Evolutionary conservation across 2,888 invertebrate genomes (phyloP).

Genomic region (Drosophila imparisetae): DNA sequence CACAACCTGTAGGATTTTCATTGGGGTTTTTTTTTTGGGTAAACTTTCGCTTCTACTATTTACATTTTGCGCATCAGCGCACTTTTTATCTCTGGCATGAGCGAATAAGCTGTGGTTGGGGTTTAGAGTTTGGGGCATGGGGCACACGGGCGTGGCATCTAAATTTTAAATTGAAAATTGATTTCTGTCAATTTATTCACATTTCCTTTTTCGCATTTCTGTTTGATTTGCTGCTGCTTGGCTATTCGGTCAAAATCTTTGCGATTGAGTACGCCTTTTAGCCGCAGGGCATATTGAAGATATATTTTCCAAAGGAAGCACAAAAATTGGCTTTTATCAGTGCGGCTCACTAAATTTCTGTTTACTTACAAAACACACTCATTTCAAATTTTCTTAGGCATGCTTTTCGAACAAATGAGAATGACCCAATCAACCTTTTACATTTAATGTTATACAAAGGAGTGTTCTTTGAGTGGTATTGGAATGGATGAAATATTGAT

Average conservation of each 20-base stretch:
- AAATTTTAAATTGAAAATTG: slow-evolving; percentile 78
- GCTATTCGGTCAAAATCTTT: slow-evolving; percentile 48
- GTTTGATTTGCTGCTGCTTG: slow-evolving; percentile 49
- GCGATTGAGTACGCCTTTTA: slow-evolving; percentile 48
- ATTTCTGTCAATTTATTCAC: slow-evolving; percentile 65
- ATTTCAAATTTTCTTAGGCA: slow-evolving; percentile 1
- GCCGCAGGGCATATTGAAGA: slow-evolving; percentile 49
- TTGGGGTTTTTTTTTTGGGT: slow-evolving; percentile 43
- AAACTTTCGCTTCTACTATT: slow-evolving; percentile 66
- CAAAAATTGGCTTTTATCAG: slow-evolving; percentile 34
- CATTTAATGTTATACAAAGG: background rate
- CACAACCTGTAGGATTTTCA: slow-evolving; percentile 65
- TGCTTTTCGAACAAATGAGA: background rate
- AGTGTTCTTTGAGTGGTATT: background rate
- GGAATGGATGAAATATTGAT: background rate
- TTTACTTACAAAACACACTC: slow-evolving; percentile 26
- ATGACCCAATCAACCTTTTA: background rate
- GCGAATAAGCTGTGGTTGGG: slow-evolving; percentile 9
- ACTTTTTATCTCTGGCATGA: slow-evolving; percentile 62
- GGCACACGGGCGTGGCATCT: slow-evolving; percentile 43
- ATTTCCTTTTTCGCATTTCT: slow-evolving; percentile 13
- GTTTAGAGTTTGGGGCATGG: background rate
- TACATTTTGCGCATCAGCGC: slow-evolving; percentile 73
- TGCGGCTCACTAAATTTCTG: slow-evolving; percentile 55
- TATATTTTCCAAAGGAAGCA: slow-evolving; percentile 13